Base-by-base conservation (phyloP, 2,888 invertebrate genomes). In the Leucoptera coffeella region DNA sequence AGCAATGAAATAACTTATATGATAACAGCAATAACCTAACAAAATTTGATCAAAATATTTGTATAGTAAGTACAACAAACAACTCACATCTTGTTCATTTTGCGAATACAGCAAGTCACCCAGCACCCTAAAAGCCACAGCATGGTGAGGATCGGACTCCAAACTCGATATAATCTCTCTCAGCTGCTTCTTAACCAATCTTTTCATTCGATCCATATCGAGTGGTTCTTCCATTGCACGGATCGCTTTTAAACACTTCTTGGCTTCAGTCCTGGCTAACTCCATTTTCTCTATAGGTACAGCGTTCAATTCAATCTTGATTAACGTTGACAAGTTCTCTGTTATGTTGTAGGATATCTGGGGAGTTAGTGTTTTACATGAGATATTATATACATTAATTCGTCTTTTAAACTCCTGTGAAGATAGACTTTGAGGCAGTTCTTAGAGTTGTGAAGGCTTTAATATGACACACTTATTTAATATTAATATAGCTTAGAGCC, bases 41-140 rank as follows among this genome's bases (percentile, higher is more conserved):
- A n/a, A n/a, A n/a, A n/a, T n/a, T n/a, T n/a, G n/a, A n/a, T n/a
- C n/a, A n/a, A n/a, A n/a, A n/a, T n/a, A n/a, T n/a, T n/a, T n/a
- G n/a, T n/a, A n/a, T n/a, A n/a, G n/a, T n/a, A n/a, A n/a, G n/a
- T n/a, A 21, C 4, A 21, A 12, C 12, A 12, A 12, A 10, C 4
- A 22, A 67, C 77, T 75, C 51, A 89, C 87, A 51, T 89, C 83
- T 36, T 78, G 60, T 36, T 80, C 75, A 23, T 71, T 76, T 28
- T 79, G 75, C 9, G 90, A 89, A 52, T 90, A 92, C 14, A 94
- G 59, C 43, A 86, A 82, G 47, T 93, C 89, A 0, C 84, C 85
- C 35, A 92, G 87, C 27, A 86, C 73, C 39, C 82, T 75, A 45
- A 80, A 82, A 0, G 89, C 85, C 26, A 92, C 62, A 1, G 80